Evolutionary conservation across 2,888 invertebrate genomes (phyloP), one percentile per base, ranked within the genome.

Genomic region (Phaedon cochleariae): DNA sequence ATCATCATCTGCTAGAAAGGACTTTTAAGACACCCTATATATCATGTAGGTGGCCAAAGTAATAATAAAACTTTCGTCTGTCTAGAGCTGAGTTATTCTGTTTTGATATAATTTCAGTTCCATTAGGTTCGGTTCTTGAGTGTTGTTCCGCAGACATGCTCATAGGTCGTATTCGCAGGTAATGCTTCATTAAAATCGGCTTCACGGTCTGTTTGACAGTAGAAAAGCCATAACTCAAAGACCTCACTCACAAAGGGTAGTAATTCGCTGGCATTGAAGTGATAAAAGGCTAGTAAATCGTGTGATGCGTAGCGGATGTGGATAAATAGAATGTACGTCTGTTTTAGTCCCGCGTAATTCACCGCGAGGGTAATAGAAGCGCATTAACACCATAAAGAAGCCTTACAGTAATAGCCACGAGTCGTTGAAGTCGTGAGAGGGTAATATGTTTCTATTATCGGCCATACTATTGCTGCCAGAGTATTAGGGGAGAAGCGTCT

Each of bases 391-490:
- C 83, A 82, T 84, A 83, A 84, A 84, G 77, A 83, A 83, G 82
- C 81, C 83, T 83, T 82, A 82, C 78, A 75, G 81, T 83, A 84
- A 84, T 83, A 81, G 82, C 80, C 77, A 77, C 76, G 79, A 82
- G 81, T 82, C 81, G 83, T 81, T 82, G 81, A 82, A 82, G 81
- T 81, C 80, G 81, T 80, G 82, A 82, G 83, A 82, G 81, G 82
- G 83, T 83, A 83, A 83, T 84, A 84, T 82, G 83, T 84, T 84
- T 84, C 83, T 84, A 84, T 84, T 84, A 84, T 82, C 82, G 79
- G 80, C 76, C 80, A 80, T 82, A 81, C 81, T 81, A 81, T 80
- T 80, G 78, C 79, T 75, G 76, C 68, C 76, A 74, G 79, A 76
- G 78, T 77, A 75, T 76, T 79, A 79, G 74, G 73, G 79, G 78